phyloP scores from a whole-genome alignment of 92 coral and sea anemone genomes.

The Epizoanthus ramosus region DNA sequence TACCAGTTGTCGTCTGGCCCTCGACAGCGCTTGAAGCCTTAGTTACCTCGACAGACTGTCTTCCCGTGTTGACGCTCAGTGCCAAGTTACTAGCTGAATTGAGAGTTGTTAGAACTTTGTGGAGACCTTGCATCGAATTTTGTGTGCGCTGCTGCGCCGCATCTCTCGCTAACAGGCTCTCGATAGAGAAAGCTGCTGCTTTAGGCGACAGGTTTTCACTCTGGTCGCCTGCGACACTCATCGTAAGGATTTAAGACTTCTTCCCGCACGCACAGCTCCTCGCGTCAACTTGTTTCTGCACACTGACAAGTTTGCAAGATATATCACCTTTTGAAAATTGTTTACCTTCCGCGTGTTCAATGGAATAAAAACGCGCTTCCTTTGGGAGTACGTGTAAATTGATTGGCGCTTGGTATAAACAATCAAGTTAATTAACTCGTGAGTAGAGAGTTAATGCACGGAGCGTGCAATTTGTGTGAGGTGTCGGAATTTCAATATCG shows the following conservation, averaged over 20 bases:
- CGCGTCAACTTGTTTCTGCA: constrained; percentile 20
- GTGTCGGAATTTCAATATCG: constrained; percentile 72
- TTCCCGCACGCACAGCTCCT: constrained; percentile 10
- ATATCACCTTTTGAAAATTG: constrained; percentile 70
- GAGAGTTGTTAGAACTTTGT: constrained; percentile 39
- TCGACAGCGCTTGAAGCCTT: neutral
- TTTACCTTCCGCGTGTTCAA: constrained; percentile 52
- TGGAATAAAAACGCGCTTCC: constrained; percentile 51
- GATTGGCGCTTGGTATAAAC: constrained; percentile 78
- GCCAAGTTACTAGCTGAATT: neutral
- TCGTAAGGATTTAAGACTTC: neutral
- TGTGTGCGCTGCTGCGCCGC: constrained; percentile 45
- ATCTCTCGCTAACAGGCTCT: constrained; percentile 50
- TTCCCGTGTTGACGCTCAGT: neutral
- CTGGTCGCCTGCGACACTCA: constrained; percentile 41
- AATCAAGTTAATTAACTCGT: constrained; percentile 74
- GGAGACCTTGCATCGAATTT: neutral
- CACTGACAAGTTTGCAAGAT: constrained; percentile 33
- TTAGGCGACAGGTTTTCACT: constrained; percentile 71
- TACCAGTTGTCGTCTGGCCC: neutral
- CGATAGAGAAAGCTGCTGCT: constrained; percentile 88
- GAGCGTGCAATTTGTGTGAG: constrained; percentile 69
- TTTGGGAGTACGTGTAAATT: constrained; percentile 71
- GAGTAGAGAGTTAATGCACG: constrained; percentile 61
- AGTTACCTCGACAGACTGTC: constrained; percentile 6